Evolutionary conservation across 2,888 invertebrate species (phyloP).

Genomic region (Polymixis lichenea): DNA sequence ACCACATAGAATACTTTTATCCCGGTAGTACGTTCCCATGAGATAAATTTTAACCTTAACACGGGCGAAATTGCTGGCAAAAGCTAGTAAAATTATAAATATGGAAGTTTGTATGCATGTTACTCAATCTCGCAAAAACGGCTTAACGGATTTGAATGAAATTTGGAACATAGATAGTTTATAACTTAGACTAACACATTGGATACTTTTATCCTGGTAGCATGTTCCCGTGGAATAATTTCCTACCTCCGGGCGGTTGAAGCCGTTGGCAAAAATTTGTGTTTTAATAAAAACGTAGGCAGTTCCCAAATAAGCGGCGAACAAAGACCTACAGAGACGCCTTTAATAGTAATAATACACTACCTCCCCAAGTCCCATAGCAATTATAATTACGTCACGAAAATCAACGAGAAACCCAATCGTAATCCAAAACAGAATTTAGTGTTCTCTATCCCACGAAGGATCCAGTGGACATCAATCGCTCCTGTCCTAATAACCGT

Average conservation of each 20-base stretch:
- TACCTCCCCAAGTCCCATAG: constrained; percentile 24
- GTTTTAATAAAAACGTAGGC: constrained; percentile 3
- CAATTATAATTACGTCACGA: constrained; percentile 47
- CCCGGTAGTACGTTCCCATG: too few species aligned
- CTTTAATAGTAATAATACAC: constrained; percentile 37
- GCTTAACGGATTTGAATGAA: too few species aligned
- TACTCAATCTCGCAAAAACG: too few species aligned
- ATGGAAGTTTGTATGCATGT: too few species aligned
- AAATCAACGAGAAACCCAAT: constrained; percentile 45
- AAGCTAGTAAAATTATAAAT: neutral
- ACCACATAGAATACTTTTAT: too few species aligned
- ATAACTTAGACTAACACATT: too few species aligned
- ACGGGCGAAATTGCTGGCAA: too few species aligned
- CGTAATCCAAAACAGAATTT: constrained; percentile 66
- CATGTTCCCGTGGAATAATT: too few species aligned
- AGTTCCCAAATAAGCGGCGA: constrained; percentile 11
- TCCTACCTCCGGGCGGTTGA: too few species aligned
- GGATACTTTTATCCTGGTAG: too few species aligned
- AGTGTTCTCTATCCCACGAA: constrained; percentile 72
- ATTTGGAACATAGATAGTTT: too few species aligned
- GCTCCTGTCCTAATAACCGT: constrained; percentile 88
- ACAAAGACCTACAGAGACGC: constrained; percentile 22
- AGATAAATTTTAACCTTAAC: too few species aligned
- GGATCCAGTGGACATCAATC: constrained; percentile 84
- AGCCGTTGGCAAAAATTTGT: neutral